phyloP scores from a whole-genome alignment of 2,113 vertebrate genomes.

The Hyaena hyaena region DNA sequence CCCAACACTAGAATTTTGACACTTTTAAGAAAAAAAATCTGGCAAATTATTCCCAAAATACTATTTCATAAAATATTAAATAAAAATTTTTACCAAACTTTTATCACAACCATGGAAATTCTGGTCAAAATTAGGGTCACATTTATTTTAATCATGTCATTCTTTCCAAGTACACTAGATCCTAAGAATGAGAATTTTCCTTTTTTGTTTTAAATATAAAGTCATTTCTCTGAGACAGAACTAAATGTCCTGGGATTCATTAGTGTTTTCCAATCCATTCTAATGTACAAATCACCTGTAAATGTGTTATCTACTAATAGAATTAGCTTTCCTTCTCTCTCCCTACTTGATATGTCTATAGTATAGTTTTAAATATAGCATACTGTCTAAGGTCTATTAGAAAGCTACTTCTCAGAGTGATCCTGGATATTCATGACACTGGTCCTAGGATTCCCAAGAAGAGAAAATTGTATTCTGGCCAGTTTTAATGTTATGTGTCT shows the following conservation, averaged over 20 bases:
- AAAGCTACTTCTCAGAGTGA: not conserved
- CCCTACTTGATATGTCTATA: not conserved
- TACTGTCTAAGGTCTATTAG: not conserved
- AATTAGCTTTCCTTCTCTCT: not conserved
- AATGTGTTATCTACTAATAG: not conserved
- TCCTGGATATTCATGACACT: not conserved
- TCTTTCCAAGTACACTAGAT: not conserved
- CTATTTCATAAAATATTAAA: not conserved
- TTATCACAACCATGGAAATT: not conserved
- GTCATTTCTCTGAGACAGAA: not conserved
- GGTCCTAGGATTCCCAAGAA: not conserved
- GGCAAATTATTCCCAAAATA: not conserved
- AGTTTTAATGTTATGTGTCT: not conserved
- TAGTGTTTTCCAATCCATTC: not conserved
- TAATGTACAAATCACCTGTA: not conserved
- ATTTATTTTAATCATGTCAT: conserved; percentile 16
- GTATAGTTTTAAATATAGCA: not conserved
- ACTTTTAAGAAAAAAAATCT: not conserved
- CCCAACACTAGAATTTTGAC: not conserved
- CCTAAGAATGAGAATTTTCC: not conserved
- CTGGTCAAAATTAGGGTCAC: not conserved
- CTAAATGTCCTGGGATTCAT: not conserved
- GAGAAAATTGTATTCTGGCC: conserved; percentile 1
- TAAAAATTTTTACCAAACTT: not conserved
- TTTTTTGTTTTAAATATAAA: not conserved